Percentiles rank a stretch among this genome's conserved stretches.
These are phyloP conservation scores for Taxidea taxus DNA, from an alignment of 2,113 vertebrate genomes.

Conservation along the genomic window DNA sequence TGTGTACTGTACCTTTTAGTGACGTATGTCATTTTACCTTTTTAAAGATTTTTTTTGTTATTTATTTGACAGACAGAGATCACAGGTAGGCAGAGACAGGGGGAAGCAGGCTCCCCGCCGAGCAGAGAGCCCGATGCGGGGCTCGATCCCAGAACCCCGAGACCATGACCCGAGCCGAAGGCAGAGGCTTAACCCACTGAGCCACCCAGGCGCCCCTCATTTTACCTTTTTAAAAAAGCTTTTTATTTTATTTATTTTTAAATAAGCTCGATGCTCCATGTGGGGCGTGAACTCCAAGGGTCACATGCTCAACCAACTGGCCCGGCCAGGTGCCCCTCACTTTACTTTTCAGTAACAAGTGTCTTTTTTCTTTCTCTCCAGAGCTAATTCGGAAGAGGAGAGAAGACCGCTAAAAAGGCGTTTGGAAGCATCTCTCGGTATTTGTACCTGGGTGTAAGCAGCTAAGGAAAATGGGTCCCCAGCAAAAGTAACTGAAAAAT, in stretches of 20 bases:
- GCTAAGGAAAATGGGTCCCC: not conserved
- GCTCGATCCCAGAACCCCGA: too few species aligned
- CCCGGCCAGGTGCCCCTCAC: not conserved
- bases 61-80: not conserved
- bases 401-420: not conserved
- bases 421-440: not conserved
- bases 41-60: not conserved
- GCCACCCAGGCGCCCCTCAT: too few species aligned
- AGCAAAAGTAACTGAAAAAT: not conserved
- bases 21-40: not conserved
- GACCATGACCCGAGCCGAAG: too few species aligned
- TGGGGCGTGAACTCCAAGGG: not conserved
- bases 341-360: slow-evolving; percentile 33
- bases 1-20: not conserved
- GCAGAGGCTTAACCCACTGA: too few species aligned
- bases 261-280: not conserved
- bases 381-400: not conserved
- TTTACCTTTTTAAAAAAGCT: not conserved
- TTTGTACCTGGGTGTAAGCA: not conserved
- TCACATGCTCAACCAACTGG: not conserved
- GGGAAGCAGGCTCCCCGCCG: too few species aligned
- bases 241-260: not conserved
- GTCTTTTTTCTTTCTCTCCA: slow-evolving; percentile 29
- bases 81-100: too few species aligned
- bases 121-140: too few species aligned